Evolutionary conservation across 2,888 invertebrate genomes (phyloP).

Genomic region (Malthinus seriepunctatus): DNA sequence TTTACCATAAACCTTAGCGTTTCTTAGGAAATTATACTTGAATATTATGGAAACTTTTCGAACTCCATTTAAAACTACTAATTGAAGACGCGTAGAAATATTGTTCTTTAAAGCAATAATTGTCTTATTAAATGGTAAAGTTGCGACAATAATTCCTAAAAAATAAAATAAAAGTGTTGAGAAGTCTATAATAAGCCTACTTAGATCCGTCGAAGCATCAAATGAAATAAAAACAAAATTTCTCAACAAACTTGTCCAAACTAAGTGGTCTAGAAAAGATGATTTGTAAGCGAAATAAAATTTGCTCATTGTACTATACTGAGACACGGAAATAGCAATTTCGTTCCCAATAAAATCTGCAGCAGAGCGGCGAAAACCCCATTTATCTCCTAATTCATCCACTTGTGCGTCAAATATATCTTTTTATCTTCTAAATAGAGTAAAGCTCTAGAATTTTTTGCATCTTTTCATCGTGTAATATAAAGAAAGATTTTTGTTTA

Average conservation of each 20-base stretch:
- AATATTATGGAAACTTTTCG: no score
- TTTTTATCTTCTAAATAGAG: not conserved
- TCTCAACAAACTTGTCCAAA: not conserved
- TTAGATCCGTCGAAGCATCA: no score
- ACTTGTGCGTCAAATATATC: constrained; percentile 12
- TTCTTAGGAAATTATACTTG: no score
- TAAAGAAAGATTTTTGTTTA: not conserved
- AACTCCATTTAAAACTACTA: no score
- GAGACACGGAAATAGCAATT: constrained; percentile 16
- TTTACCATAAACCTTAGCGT: no score
- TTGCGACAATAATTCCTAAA: no score
- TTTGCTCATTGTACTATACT: constrained; percentile 2
- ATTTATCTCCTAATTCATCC: constrained; percentile 15
- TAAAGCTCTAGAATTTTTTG: not conserved
- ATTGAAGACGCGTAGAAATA: no score
- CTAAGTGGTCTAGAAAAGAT: constrained; percentile 6
- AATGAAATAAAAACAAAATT: constrained; percentile 1
- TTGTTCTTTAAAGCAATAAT: no score
- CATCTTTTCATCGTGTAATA: not conserved
- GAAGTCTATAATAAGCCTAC: no score
- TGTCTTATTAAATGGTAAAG: no score
- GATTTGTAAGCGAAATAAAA: constrained; percentile 19
- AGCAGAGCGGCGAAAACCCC: constrained; percentile 11
- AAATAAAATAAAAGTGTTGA: no score
- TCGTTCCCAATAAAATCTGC: constrained; percentile 17